These are phyloP conservation scores for Neolamprologus devosi DNA, from an alignment of 2,113 vertebrate genomes.

Conservation along the genomic window DNA sequence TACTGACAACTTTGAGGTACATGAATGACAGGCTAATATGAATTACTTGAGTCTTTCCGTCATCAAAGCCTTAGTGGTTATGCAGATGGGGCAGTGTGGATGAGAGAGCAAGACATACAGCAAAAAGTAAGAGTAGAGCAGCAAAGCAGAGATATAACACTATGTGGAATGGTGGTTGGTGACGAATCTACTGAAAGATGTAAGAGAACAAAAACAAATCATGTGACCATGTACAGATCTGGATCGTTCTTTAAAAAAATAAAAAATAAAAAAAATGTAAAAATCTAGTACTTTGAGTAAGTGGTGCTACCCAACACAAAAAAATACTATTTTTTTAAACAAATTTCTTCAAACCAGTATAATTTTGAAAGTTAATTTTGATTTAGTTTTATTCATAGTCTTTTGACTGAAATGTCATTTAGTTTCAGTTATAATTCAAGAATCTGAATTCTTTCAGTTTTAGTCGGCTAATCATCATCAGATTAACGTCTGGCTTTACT, in stretches of 20 bases:
- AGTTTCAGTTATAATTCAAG: neutral
- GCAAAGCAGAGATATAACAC: neutral
- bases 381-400: neutral
- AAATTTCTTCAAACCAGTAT: neutral
- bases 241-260: fast-evolving
- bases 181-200: neutral
- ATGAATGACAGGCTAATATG: neutral
- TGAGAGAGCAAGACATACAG: neutral
- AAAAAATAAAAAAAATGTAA: neutral
- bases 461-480: neutral
- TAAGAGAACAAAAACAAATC: neutral
- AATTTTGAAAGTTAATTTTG: neutral
- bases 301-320: neutral
- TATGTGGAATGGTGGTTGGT: neutral
- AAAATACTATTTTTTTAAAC: neutral
- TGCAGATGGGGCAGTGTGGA: neutral
- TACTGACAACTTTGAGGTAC: neutral
- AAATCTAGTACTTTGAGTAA: neutral
- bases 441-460: neutral
- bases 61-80: neutral
- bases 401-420: neutral
- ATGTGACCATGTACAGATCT: neutral
- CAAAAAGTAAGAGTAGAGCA: neutral
- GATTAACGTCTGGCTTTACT: neutral
- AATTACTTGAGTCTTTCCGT: neutral